Base-by-base conservation (phyloP, 1,140 invertebrate genomes). In the Drosophila pseudoananassae region DNA sequence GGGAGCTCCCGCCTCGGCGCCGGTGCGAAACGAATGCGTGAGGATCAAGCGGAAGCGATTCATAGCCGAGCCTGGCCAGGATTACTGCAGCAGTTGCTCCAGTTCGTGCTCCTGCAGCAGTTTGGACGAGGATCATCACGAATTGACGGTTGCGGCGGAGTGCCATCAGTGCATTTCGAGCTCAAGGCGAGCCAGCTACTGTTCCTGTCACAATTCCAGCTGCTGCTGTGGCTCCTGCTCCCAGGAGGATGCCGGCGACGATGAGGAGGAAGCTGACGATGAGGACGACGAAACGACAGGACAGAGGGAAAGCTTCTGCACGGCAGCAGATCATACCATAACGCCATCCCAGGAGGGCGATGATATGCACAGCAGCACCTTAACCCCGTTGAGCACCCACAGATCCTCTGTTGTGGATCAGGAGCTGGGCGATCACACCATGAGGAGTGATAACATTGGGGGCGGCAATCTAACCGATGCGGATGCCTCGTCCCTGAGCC, bases 31-130 rank as follows among this genome's bases (percentile, higher is more conserved):
- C n/a, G 85, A 91, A 27, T 85, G 90, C 46, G 90, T 91, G 5
- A 54, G 78, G 25, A 91, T 91, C 12, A 88, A 79, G 46, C 60
- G 90, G 3, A 91, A 91, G 50, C 58, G 78, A 0, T 91, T 91
- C 17, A 70, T 68, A 8, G 82, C 81, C 8, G 78, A 78, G 10
- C 63, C 83, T 1, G 57, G 70, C 7, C 73, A 75, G 14, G 74
- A 72, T 20, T 87, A 73, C 47, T 74, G 76, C 77, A 91, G 89
- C 59, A 90, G 85, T 15, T 91, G 90, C 58, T 85, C 87, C 23
- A 90, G 90, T 36, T 91, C 90, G 12, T 91, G 79, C 12, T 88
- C 82, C 23, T 91, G 90, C 57, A 91, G 85, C 80, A 91, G 90
- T 31, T 38, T 91, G 25, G 90, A 91, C 12, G 85, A 83, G 1